These are phyloP conservation scores for Cacatua alba DNA, from an alignment of 2,113 vertebrate species.

Conservation along the genomic window DNA sequence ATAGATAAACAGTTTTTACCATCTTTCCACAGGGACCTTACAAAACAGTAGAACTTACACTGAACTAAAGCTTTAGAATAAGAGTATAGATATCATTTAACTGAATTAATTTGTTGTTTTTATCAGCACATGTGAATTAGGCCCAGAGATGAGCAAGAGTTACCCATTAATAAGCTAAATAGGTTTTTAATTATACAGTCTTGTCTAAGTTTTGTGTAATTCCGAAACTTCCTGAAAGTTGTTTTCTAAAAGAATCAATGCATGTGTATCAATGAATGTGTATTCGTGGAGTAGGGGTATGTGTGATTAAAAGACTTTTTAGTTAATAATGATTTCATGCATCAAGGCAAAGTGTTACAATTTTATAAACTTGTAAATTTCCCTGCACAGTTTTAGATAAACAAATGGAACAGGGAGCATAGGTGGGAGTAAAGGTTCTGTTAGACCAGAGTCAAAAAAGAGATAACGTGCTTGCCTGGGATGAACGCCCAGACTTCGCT, in stretches of 20 bases:
- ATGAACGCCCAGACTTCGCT: neutral
- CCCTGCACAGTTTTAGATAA: conserved; percentile 4
- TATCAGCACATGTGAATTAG: neutral
- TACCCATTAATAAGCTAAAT: neutral
- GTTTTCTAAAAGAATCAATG: neutral
- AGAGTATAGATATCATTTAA: neutral
- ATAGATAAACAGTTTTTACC: neutral
- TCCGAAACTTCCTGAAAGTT: neutral
- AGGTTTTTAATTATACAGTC: neutral
- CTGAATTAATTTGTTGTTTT: neutral
- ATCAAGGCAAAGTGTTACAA: neutral
- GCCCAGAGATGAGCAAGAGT: neutral
- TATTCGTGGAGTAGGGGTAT: neutral
- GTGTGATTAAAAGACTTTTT: neutral
- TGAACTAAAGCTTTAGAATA: neutral
- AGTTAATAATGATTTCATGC: neutral
- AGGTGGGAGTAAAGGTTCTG: neutral
- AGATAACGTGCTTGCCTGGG: neutral
- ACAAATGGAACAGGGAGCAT: neutral
- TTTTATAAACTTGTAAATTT: neutral
- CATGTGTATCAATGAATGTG: neutral
- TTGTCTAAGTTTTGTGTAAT: neutral
- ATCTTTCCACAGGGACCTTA: neutral
- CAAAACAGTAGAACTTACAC: neutral
- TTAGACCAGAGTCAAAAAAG: neutral